Conservation (phyloP, 2,888 invertebrate species). For the Caenorhabditis plicata region DNA sequence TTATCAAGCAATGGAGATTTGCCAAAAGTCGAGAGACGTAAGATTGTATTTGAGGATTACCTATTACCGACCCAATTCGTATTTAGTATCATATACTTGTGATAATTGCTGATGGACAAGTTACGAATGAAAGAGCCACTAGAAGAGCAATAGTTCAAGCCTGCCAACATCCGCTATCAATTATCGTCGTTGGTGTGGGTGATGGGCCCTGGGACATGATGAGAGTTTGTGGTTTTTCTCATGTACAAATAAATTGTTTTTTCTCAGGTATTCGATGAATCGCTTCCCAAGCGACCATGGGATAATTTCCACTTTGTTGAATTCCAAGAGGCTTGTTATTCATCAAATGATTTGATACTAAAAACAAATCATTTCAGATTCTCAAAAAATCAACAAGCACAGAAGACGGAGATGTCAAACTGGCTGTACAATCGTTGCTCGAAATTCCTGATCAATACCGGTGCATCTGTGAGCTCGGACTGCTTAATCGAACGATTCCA, state of each 20-base stretch:
- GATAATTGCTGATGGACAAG: conserved; percentile 70
- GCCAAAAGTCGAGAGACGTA: conserved; percentile 66
- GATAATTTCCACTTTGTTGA: conserved; percentile 71
- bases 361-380: conserved; percentile 16
- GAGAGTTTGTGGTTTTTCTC: conserved; percentile 53
- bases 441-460: conserved; percentile 70
- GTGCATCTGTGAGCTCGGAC: conserved; percentile 49
- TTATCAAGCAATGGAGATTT: conserved; percentile 68
- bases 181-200: conserved; percentile 70
- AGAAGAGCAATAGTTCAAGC: conserved; percentile 69
- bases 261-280: conserved; percentile 68
- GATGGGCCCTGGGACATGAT: conserved; percentile 71
- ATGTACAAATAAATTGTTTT: neutral
- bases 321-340: conserved; percentile 66
- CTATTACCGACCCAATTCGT: neutral
- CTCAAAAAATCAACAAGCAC: conserved; percentile 28
- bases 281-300: conserved; percentile 68
- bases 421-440: conserved; percentile 69
- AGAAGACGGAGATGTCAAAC: conserved; percentile 40
- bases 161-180: conserved; percentile 69
- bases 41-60: too few relatives aligned
- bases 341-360: too few relatives aligned
- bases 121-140: conserved; percentile 69
- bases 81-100: conserved; percentile 69
- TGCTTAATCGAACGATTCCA: conserved; percentile 39